Evolutionary conservation across 2,797 vertebrate species (phyloP).

Genomic region (Scarus forsteni): DNA sequence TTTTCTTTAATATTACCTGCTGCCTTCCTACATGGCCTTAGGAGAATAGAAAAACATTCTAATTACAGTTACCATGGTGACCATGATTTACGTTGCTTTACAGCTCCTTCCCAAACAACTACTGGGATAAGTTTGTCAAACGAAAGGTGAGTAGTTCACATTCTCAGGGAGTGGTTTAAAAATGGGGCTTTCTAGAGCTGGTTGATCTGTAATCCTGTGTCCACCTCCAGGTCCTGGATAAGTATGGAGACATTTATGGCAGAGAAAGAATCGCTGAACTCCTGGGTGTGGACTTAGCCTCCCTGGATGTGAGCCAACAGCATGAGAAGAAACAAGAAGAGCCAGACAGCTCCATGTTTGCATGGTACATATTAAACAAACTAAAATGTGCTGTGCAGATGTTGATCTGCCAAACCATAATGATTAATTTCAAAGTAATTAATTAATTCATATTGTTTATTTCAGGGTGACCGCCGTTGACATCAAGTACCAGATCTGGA

Average conservation of each 20-base stretch:
- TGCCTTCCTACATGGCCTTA: too few species aligned
- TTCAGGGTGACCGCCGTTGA: slow-evolving; percentile 90
- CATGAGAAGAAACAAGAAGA: slow-evolving; percentile 88
- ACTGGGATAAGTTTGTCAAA: slow-evolving; percentile 98
- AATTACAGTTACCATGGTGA: too few species aligned
- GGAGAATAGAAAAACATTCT: too few species aligned
- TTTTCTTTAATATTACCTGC: too few species aligned
- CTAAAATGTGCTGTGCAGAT: background rate
- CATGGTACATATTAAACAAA: slow-evolving; percentile 81
- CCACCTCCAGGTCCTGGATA: slow-evolving; percentile 90
- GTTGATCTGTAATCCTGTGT: slow-evolving; percentile 6
- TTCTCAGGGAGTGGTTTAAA: background rate
- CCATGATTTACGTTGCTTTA: background rate
- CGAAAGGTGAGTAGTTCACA: slow-evolving; percentile 86
- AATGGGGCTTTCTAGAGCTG: slow-evolving; percentile 2
- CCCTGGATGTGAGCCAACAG: slow-evolving; percentile 91
- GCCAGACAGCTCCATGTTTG: slow-evolving; percentile 88
- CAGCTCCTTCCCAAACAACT: slow-evolving; percentile 96
- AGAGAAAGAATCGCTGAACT: slow-evolving; percentile 94
- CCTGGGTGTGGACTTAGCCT: slow-evolving; percentile 92
- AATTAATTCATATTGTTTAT: slow-evolving; percentile 12
- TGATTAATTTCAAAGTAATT: background rate
- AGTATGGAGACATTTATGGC: slow-evolving; percentile 96
- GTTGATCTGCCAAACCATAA: background rate
- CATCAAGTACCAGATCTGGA: slow-evolving; percentile 96